phyloP scores from a whole-genome alignment of 2,113 vertebrate species.

The Chlorodrepanis virens region DNA sequence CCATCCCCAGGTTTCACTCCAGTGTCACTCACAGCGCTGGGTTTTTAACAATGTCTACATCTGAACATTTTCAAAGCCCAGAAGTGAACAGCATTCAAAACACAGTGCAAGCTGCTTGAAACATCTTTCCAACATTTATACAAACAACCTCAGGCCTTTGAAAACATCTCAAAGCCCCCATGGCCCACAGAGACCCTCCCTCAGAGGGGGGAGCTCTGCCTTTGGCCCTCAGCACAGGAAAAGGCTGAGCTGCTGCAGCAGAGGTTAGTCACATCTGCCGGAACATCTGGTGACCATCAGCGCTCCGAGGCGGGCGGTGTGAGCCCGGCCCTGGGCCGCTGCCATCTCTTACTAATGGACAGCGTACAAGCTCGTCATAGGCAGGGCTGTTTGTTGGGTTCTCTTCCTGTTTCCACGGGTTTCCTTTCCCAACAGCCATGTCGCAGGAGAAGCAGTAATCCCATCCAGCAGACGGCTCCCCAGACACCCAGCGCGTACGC shows the following conservation, averaged over 20 bases:
- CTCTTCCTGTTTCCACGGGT: not conserved
- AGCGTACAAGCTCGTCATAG: not conserved
- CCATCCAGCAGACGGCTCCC: not conserved
- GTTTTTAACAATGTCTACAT: not conserved
- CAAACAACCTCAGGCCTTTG: not conserved
- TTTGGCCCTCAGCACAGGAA: slow-evolving; percentile 19
- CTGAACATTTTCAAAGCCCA: not conserved
- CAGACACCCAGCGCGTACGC: fast-evolving
- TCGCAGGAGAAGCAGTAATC: not conserved
- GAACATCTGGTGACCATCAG: slow-evolving; percentile 53
- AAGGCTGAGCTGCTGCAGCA: not conserved
- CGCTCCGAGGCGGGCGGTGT: not conserved
- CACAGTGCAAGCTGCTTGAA: not conserved
- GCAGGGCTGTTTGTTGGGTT: not conserved
- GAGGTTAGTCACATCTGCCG: slow-evolving; percentile 31
- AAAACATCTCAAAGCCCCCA: not conserved
- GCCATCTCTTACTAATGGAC: not conserved
- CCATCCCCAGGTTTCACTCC: not conserved
- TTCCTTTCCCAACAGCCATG: not conserved
- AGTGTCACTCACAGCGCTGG: not conserved
- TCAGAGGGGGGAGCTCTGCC: not conserved
- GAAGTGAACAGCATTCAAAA: not conserved
- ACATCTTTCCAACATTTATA: not conserved
- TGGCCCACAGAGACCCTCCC: not conserved
- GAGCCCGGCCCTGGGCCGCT: not conserved